Percentiles rank a stretch among this genome's conserved stretches.
Evolutionary conservation across 1,140 invertebrate species (phyloP).

Genomic region (Kradibia gibbosae): DNA sequence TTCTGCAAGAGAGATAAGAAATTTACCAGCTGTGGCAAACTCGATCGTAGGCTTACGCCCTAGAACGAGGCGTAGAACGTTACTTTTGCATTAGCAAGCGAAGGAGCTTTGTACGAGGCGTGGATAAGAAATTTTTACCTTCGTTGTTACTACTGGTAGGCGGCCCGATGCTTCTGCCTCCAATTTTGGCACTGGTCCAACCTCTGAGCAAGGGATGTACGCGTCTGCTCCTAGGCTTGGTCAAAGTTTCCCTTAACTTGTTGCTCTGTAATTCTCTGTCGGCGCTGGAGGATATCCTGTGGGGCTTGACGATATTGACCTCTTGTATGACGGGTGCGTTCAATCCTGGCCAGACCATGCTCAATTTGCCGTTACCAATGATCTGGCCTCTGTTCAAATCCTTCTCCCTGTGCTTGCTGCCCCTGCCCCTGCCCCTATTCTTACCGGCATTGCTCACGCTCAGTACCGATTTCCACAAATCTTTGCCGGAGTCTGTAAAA

Average conservation of each 20-base stretch:
- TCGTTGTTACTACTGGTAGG: conserved; percentile 87
- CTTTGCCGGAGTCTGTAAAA: conserved; percentile 81
- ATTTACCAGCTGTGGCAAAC: too few species aligned
- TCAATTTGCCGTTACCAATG: conserved; percentile 88
- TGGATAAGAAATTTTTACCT: conserved; percentile 71
- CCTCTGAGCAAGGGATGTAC: conserved; percentile 88
- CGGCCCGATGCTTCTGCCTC: conserved; percentile 88
- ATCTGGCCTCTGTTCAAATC: conserved; percentile 93
- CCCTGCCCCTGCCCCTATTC: conserved; percentile 94
- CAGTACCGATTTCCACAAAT: conserved; percentile 95
- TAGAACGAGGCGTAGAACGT: too few species aligned
- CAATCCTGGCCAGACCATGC: conserved; percentile 93
- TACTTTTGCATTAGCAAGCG: too few species aligned
- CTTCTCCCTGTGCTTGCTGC: conserved; percentile 79
- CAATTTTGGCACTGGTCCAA: conserved; percentile 87
- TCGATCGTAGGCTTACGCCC: too few species aligned
- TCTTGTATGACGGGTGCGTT: conserved; percentile 87
- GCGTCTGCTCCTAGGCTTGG: conserved; percentile 75
- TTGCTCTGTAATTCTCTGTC: conserved; percentile 81
- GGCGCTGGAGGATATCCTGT: conserved; percentile 80
- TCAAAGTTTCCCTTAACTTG: conserved; percentile 82
- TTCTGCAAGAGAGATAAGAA: conserved; percentile 81
- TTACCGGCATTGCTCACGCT: conserved; percentile 96
- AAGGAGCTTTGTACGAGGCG: too few species aligned
- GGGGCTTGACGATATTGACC: conserved; percentile 80